Base-by-base conservation (phyloP, 2,113 vertebrate species). In the Pomatorhinus ruficollis region DNA sequence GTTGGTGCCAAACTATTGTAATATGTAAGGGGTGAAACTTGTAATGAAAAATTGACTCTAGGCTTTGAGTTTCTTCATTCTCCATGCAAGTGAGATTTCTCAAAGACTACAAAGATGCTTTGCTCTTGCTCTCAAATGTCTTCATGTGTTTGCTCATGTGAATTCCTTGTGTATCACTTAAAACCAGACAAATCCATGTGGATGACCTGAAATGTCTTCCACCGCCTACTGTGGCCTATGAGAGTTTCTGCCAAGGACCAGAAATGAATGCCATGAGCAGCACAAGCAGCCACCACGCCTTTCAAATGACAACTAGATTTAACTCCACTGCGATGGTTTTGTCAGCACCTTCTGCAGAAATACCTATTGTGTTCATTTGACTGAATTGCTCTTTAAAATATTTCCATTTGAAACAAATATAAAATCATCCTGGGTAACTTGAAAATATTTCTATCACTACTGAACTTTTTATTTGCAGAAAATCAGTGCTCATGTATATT, bases 201-300 rank as follows among this genome's bases (percentile, higher is more conserved):
- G 27, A 17, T 27, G 25, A 42, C 31, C 15, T 22, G 31, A 82
- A 82, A 69, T 8, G 18, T 35, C 40, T 69, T 18, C 30, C 44
- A 6, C 45, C 79, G 49, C 22, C 37, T 71, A 1, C 11, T 30
- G 4, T 1, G 3, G 24, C 2, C 4, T 11, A 9, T 5, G 7
- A 16, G 19, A 52, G 33, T 47, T 90, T n/a, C 56, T 63, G 18
- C 49, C 12, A 25, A 65, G 42, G 42, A 71, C 10, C 59, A 57
- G 47, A 65, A 86, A 77, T 5, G 0, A 93, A 56, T 20, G n/a
- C 21, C 39, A 27, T 1, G 33, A 75, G 23, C 44, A 68, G 45
- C 40, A 86, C 0, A 0, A 79, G 18, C 27, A 88, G 42, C 35
- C 56, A 76, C 35, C 15, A 16, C 0, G 0, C 19, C 47, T 20